Conservation (phyloP, 1,140 invertebrate species). For the Zophobas atratus region DNA sequence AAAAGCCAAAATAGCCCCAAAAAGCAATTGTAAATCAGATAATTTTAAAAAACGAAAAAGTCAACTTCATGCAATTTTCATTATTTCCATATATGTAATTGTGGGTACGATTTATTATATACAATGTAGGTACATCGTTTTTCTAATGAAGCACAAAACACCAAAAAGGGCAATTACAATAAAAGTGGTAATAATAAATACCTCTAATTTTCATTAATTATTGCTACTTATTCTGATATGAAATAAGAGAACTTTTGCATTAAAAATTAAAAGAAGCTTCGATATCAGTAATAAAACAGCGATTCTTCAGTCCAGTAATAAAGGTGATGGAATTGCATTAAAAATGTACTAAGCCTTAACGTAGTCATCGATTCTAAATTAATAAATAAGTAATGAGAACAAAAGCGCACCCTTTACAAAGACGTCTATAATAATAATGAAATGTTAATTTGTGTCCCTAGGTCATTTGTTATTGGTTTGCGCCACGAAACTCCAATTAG, state of each 20-base stretch:
- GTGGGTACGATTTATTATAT: no score
- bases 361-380: slow-evolving; percentile 34
- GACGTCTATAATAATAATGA: slow-evolving; percentile 27
- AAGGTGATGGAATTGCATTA: not conserved
- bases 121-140: no score
- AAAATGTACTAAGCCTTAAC: slow-evolving; percentile 20
- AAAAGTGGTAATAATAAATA: no score
- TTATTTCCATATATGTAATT: no score
- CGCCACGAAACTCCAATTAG: slow-evolving; percentile 23
- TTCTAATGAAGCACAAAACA: no score
- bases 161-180: no score
- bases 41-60: no score
- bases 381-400: slow-evolving; percentile 20
- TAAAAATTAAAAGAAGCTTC: slow-evolving; percentile 2
- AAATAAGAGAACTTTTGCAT: not conserved
- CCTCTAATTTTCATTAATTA: not conserved
- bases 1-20: not conserved
- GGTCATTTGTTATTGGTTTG: slow-evolving; percentile 1
- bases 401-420: slow-evolving; percentile 24
- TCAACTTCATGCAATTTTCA: no score
- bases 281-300: no score
- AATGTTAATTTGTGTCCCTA: slow-evolving; percentile 27
- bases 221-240: not conserved
- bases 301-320: not conserved
- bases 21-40: no score